Conservation (phyloP, 1,140 invertebrate species). For the Drosophila lini region DNA sequence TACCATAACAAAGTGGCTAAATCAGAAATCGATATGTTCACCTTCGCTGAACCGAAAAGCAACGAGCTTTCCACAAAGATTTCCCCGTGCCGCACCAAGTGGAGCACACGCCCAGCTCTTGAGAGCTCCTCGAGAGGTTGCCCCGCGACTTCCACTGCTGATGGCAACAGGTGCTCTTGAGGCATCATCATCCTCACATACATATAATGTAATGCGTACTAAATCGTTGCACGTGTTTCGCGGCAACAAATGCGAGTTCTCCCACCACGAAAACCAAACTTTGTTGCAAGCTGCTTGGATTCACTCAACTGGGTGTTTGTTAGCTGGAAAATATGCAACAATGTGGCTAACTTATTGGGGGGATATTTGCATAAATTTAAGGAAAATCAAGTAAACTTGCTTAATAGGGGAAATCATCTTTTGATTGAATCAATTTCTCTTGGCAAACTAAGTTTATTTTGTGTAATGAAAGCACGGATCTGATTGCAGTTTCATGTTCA, state of each 20-base stretch:
- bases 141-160: conserved; percentile 14
- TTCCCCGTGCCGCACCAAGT: conserved; percentile 13
- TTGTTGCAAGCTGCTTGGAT: conserved; percentile 21
- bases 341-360: background rate
- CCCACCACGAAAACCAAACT: conserved; percentile 10
- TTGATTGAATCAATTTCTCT: background rate
- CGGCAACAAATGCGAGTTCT: conserved; percentile 14
- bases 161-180: conserved; percentile 47
- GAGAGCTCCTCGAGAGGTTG: conserved; percentile 32
- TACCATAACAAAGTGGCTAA: conserved; percentile 63
- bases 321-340: conserved; percentile 18
- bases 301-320: conserved; percentile 5
- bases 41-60: conserved; percentile 36
- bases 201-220: conserved; percentile 49
- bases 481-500: background rate
- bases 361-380: background rate
- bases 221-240: conserved; percentile 65
- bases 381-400: background rate
- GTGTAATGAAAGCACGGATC: background rate
- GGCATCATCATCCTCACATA: background rate
- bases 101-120: conserved; percentile 53
- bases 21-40: conserved; percentile 69
- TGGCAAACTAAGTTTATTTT: background rate
- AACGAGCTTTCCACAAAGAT: conserved; percentile 11
- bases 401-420: background rate